Conservation (phyloP, 2,113 vertebrate species). For the Kobus ellipsiprymnus region DNA sequence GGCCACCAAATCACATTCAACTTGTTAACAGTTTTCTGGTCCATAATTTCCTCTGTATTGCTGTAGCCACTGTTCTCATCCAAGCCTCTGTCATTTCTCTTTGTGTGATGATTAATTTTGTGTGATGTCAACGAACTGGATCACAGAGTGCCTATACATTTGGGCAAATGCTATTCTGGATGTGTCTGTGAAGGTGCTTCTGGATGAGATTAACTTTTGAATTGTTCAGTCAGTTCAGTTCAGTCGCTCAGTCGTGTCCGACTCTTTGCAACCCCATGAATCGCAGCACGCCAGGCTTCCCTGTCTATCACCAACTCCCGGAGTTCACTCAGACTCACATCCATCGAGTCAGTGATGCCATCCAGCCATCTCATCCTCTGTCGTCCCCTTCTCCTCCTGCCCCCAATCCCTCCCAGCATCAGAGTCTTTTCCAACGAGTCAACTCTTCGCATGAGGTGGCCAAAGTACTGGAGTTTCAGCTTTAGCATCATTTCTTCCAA, state of each 20-base stretch:
- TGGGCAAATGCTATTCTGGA: background rate
- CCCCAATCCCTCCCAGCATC: too few relatives aligned
- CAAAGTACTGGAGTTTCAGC: too few relatives aligned
- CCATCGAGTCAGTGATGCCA: too few relatives aligned
- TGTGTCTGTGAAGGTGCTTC: background rate
- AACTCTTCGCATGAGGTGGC: too few relatives aligned
- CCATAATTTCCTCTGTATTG: background rate
- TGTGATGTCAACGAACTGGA: background rate
- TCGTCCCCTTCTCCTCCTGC: too few relatives aligned
- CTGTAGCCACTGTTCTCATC: background rate
- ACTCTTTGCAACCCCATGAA: too few relatives aligned
- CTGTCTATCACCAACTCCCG: too few relatives aligned
- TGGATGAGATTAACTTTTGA: background rate
- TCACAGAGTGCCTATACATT: background rate
- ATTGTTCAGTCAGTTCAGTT: background rate
- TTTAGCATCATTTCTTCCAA: too few relatives aligned
- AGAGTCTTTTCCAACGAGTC: too few relatives aligned
- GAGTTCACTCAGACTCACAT: too few relatives aligned
- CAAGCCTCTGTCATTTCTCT: background rate
- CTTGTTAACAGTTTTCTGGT: background rate
- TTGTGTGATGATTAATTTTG: background rate
- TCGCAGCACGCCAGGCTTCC: accelerated
- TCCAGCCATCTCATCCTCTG: too few relatives aligned
- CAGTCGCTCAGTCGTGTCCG: too few relatives aligned
- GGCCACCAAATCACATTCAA: background rate